Base-by-base conservation (phyloP, 2,797 vertebrate species). In the Peromyscus aztecus region DNA sequence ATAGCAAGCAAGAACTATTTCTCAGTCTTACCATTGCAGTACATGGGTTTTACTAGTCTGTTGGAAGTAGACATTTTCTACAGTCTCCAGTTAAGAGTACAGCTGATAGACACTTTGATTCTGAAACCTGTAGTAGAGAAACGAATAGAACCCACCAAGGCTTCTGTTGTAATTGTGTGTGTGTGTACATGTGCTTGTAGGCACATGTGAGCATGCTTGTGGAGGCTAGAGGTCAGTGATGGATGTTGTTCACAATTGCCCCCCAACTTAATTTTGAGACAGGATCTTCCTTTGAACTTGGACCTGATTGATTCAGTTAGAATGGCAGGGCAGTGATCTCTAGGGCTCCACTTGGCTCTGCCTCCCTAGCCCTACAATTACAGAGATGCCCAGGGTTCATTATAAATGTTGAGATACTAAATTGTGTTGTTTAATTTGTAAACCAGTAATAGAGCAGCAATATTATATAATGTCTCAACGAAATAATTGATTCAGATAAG, bases 401-500 rank as follows among this genome's bases (percentile, higher is more conserved):
- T 76, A 4, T 27, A 63, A 34, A 77, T 71, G 77, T 43, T 82
- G 80, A 87, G 27, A 92, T 92, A 23, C 16, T 90, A 46, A 90
- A 83, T 71, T 92, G 34, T 95, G 31, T 91, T 93, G 29, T 61
- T 49, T 76, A 55, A 34, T 90, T 87, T 92, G 61, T 92, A 46
- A 88, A 69, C 63, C 49, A 88, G 4, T 81, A 76, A 52, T 61
- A 85, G 40, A 90, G 80, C 82, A 83, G 21, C 40, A 84, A 4
- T 63, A n/a, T 4, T 19, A 52, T 23, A 77, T 37, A 65, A 31
- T 16, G 4, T 13, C 16, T 80, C 21, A 11, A 29, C 29, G 34
- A 93, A 94, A 61, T 92, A 52, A 86, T 77, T 89, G 19, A 91
- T 90, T 90, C 57, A 81, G 27, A 49, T 89, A 59, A 91, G 4